These are phyloP conservation scores for Misgurnus mizolepis DNA, from an alignment of 2,113 vertebrate genomes.

Conservation along the genomic window DNA sequence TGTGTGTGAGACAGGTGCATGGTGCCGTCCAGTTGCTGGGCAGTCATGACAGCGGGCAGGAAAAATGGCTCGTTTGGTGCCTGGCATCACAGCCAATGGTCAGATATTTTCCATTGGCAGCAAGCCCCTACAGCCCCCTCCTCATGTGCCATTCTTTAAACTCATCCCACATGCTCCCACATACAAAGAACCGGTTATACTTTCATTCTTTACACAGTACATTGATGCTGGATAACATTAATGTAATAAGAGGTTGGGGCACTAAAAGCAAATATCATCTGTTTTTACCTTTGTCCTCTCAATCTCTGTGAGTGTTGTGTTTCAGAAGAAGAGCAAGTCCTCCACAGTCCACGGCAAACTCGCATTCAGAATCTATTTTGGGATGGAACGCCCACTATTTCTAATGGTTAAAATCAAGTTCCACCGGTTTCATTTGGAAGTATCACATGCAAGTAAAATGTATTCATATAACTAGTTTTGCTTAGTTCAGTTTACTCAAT, in stretches of 20 bases:
- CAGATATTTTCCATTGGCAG: conserved; percentile 71
- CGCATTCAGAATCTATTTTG: no score
- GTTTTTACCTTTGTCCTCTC: no score
- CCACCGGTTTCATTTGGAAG: no score
- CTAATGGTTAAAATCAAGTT: no score
- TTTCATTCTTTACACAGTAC: background rate
- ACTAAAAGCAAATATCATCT: no score
- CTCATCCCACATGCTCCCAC: conserved; percentile 25
- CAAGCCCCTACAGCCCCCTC: conserved; percentile 53
- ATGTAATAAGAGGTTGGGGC: background rate
- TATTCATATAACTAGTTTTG: no score
- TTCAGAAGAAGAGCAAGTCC: no score
- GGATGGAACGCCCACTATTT: no score
- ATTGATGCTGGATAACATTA: background rate
- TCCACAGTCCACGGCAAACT: no score
- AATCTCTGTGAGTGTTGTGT: no score
- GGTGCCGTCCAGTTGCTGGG: conserved; percentile 64
- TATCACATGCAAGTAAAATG: no score
- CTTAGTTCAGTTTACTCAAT: no score
- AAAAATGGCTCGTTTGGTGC: conserved; percentile 72
- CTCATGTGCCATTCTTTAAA: conserved; percentile 47
- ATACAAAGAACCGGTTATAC: conserved; percentile 22
- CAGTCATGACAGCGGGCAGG: conserved; percentile 59
- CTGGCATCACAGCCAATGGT: conserved; percentile 58
- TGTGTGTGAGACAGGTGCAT: conserved; percentile 68